phyloP scores from a whole-genome alignment of 2,888 invertebrate species.

The Baronia brevicornis region DNA sequence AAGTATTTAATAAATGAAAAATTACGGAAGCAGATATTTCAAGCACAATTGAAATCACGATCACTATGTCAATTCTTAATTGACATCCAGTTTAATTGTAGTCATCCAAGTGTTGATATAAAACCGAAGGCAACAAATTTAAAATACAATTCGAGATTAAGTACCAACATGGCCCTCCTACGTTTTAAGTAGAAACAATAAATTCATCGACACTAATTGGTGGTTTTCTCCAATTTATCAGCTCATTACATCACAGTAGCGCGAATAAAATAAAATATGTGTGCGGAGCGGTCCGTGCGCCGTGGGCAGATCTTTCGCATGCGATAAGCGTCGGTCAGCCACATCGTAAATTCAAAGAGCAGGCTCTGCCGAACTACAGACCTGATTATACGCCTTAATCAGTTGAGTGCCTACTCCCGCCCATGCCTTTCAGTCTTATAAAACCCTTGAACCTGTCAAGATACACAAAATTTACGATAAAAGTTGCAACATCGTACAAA shows the following conservation, averaged over 20 bases:
- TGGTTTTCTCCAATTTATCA: conserved; percentile 76
- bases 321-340: conserved; percentile 74
- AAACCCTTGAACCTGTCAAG: conserved; percentile 11
- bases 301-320: conserved; percentile 74
- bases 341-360: conserved; percentile 75
- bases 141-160: conserved; percentile 69
- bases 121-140: conserved; percentile 50
- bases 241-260: conserved; percentile 77
- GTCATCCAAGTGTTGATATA: conserved; percentile 53
- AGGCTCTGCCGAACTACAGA: conserved; percentile 69
- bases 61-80: conserved; percentile 33
- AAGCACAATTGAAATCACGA: conserved; percentile 29
- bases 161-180: conserved; percentile 64
- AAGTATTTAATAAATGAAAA: conserved; percentile 18
- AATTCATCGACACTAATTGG: conserved; percentile 77
- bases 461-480: conserved; percentile 13
- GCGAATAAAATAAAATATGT: conserved; percentile 76
- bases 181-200: conserved; percentile 76
- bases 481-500: conserved; percentile 12
- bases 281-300: conserved; percentile 64
- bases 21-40: conserved; percentile 12
- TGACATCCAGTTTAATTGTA: conserved; percentile 44
- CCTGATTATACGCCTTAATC: conserved; percentile 72
- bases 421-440: conserved; percentile 13
- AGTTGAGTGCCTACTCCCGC: conserved; percentile 51